Base-by-base conservation (phyloP, 2,797 vertebrate genomes). In the Ceyx erithaca region DNA sequence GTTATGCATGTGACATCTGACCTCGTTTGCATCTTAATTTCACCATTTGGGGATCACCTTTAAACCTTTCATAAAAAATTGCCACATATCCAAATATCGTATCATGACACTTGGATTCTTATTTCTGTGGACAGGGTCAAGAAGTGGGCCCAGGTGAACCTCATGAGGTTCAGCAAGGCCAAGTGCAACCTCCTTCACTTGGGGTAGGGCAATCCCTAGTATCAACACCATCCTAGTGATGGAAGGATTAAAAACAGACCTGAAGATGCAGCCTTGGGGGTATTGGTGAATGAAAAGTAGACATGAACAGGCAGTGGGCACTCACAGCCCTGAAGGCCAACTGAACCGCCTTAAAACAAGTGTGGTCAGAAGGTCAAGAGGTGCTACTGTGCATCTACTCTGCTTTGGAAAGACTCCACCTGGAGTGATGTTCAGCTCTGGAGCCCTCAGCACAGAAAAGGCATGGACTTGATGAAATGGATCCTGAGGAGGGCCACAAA, bases 191-290 rank as follows among this genome's bases (percentile, higher is more conserved):
- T 23, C 15, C 37, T 33, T 25, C 14, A 31, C 17, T 5, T 23
- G 14, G 5, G 4, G 10, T 2, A 1, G n/a, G 25, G n/a, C 40
- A 75, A 61, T 3, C 11, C 33, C 10, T 1, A 2, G 5, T 15
- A 33, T 21, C 40, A 33, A 55, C 31, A 71, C 23, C 43, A 18
- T n/a, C 22, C 43, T 16, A 5, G 17, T 9, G 25, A 51, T 37
- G 10, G 21, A 45, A 41, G 23, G n/a, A 35, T 30, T 58, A 31
- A 46, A 14, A 46, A 8, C 14, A 72, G 41, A 54, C 14, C 31
- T 26, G 48, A 23, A 49, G 48, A 15, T 8, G 25, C 23, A 5
- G 48, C 14, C 48, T 23, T 49, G 48, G 8, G 22, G 23, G 10
- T 37, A 23, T 26, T 18, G 14, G 11, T 48, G 14, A 12, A 37